A percentile compares a stretch with the other conserved stretches of the same genome.
These are phyloP conservation scores for Colossoma macropomum DNA, from an alignment of 2,113 vertebrate species.

Conservation along the genomic window DNA sequence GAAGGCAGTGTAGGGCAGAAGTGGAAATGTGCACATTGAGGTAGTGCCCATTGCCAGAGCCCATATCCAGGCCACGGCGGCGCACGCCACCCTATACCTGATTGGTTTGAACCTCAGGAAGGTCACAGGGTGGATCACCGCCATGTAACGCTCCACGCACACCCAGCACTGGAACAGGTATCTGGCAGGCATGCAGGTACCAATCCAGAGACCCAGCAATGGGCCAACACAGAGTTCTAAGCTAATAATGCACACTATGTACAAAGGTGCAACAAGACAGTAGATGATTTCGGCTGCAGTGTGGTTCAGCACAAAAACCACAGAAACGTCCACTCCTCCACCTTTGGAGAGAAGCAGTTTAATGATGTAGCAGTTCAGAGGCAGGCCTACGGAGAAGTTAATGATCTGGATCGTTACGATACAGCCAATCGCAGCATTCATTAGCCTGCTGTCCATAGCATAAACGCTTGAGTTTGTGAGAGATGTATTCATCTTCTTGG, in stretches of 20 bases:
- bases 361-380: slow-evolving; percentile 31
- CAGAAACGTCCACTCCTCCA: slow-evolving; percentile 3
- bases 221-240: not conserved
- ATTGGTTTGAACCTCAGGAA: slow-evolving; percentile 35
- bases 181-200: slow-evolving; percentile 19
- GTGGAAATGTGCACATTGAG: slow-evolving; percentile 2
- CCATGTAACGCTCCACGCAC: slow-evolving; percentile 43
- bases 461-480: not conserved
- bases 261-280: slow-evolving; percentile 20
- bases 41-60: not conserved
- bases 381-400: slow-evolving; percentile 36
- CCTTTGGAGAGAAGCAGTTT: slow-evolving; percentile 7
- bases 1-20: not conserved
- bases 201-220: slow-evolving; percentile 35
- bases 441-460: not conserved
- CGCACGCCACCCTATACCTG: slow-evolving; percentile 15
- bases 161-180: slow-evolving; percentile 41
- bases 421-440: not conserved
- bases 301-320: slow-evolving; percentile 28
- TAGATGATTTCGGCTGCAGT: not conserved
- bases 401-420: slow-evolving; percentile 3
- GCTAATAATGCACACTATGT: not conserved
- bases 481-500: slow-evolving; percentile 19
- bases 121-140: slow-evolving; percentile 42
- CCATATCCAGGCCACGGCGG: not conserved